Evolutionary conservation across 1,140 invertebrate genomes (phyloP), one percentile per base, ranked within the genome.

Genomic region (Lineus longissimus): DNA sequence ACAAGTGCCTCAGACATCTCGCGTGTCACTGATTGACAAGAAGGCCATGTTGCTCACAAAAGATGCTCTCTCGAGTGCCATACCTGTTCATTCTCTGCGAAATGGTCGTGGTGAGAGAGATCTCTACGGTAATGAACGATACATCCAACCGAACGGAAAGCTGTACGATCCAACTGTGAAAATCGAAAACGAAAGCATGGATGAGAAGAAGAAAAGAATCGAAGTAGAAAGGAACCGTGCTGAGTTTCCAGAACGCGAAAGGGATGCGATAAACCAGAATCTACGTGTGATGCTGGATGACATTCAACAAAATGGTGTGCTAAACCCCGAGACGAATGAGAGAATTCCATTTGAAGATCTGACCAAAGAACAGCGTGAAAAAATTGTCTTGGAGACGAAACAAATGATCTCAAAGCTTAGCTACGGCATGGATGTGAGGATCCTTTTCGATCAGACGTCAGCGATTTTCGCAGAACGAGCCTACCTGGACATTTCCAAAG

Each of bases 71-170:
- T 51, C 47, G 9, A 51, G n/a, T 51, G 47, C n/a, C n/a, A 51
- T 51, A 51, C 47, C 47, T 51, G 47, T 51, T n/a, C 47, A 51
- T n/a, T 51, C 47, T 19, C 47, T 51, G 47, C 47, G 47, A 51
- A 51, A 51, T n/a, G 47, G 47, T 51, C 47, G 47, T 7, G 47
- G 47, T 19, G 47, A 51, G 25, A 51, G 6, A 27, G 47, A 51
- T 51, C 47, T 51, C 6, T 51, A 51, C n/a, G 47, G 47, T 23
- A 51, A 51, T 51, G 47, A 51, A n/a, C 47, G 47, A 7, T 51
- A 51, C 47, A 51, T 51, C 47, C 47, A 51, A 51, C 47, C 47
- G 4, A 51, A 51, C 25, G 47, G 47, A n/a, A 51, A 51, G n/a
- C n/a, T 51, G 6, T 51, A 51, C 47, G 47, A 51, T 51, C 47